Conservation (phyloP, 2,797 vertebrate species). For the Syndactyla subalaris region DNA sequence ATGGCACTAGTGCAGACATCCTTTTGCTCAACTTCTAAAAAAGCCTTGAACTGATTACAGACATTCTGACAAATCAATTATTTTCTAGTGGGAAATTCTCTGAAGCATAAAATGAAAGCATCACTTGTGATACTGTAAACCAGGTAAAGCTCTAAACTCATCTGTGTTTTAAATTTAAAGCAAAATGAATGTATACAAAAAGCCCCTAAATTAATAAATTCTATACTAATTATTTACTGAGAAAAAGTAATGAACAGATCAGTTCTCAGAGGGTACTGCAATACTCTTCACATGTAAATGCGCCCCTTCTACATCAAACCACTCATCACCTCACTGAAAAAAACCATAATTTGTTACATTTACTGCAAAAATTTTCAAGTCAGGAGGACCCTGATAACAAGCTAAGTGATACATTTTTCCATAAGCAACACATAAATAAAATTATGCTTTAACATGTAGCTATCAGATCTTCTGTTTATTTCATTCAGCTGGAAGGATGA, state of each 20-base stretch:
- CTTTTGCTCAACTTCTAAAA: neutral
- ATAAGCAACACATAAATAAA: conserved; percentile 55
- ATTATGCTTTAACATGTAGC: conserved; percentile 40
- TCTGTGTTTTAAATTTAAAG: neutral
- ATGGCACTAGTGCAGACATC: neutral
- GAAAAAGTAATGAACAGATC: neutral
- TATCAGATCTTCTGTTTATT: conserved; percentile 45
- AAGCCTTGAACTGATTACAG: neutral
- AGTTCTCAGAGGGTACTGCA: neutral
- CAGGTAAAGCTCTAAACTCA: neutral
- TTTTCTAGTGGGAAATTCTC: neutral
- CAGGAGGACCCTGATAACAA: conserved; percentile 12
- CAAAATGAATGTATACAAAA: neutral
- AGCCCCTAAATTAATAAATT: neutral
- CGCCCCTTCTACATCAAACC: neutral
- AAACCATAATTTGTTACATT: conserved; percentile 3
- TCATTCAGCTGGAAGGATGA: conserved; percentile 26
- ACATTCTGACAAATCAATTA: neutral
- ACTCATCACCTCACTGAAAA: neutral
- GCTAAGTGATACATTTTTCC: conserved; percentile 34
- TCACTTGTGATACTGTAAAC: neutral
- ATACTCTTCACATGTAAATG: neutral
- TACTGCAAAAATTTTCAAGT: conserved; percentile 8
- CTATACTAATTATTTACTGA: neutral
- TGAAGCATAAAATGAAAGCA: neutral